These are phyloP conservation scores for Tetranychus piercei DNA, from an alignment of 2,888 invertebrate species.

Conservation along the genomic window DNA sequence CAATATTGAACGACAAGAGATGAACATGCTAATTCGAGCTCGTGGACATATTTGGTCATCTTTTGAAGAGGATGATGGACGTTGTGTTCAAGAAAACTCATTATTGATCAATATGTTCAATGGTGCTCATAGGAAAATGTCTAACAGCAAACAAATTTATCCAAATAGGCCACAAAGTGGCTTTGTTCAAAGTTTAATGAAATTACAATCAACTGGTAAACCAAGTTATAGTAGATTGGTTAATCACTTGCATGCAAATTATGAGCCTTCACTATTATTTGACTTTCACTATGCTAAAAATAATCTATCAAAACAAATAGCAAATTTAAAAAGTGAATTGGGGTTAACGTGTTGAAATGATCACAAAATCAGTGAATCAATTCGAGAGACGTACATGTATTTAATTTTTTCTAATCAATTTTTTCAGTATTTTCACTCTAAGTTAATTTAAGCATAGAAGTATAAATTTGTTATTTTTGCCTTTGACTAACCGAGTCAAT, in stretches of 20 bases:
- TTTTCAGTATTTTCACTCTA: too few species aligned
- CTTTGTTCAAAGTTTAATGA: conserved; percentile 16
- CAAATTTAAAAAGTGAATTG: background rate
- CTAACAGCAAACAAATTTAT: too few species aligned
- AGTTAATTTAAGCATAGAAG: too few species aligned
- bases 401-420: too few species aligned
- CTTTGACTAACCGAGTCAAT: too few species aligned
- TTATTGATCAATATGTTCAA: background rate
- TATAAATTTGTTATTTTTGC: too few species aligned
- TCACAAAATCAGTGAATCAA: too few species aligned
- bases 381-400: too few species aligned
- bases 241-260: background rate
- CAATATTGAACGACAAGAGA: conserved; percentile 14
- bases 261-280: background rate
- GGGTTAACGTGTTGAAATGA: background rate
- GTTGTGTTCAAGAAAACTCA: background rate
- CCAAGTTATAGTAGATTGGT: background rate
- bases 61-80: background rate
- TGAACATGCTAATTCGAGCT: conserved; percentile 7
- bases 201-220: conserved; percentile 12
- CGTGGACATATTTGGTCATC: background rate
- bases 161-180: conserved; percentile 9
- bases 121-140: background rate
- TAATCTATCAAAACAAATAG: conserved; percentile 5
- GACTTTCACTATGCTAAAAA: background rate